Evolutionary conservation across 2,797 vertebrate species (phyloP), one percentile per base, ranked within the genome.

Genomic region (Rhodeus uyekii): DNA sequence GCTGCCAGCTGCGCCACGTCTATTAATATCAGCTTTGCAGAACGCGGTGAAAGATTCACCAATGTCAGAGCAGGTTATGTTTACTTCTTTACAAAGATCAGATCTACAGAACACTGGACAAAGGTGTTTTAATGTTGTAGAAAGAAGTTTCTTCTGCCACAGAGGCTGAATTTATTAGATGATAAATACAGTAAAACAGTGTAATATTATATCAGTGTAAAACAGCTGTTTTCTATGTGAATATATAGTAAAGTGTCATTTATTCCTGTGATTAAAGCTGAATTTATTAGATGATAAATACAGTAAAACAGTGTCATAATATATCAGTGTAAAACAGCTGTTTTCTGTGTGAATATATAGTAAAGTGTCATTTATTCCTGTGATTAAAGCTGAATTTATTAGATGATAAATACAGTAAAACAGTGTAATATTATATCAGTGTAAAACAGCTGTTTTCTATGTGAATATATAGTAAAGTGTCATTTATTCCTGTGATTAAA

Each of bases 1-100:
- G 18, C 48, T 32, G 27, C 65, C 77, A 79, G 77, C 77, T 79
- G 77, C 19, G 24, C 36, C 36, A 29, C 36, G 38, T 46, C 78
- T 80, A 80, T 60, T 69, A 79, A 68, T 80, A 71, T 60, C 36
- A 80, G 53, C 76, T 76, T 34, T 46, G 18, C n/a, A n/a, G n/a
- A 58, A 58, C 4, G 8, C n/a, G 36, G 27, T 46, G 27, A 60
- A 36, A 69, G 77, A 42, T 79, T 68, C 24, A 55, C 7, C 8
- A 53, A 14, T 38, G 61, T n/a, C 58, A 78, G 39, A 67, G 61
- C 1, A 1, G 77, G 64, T 42, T 60, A 10, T 19, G 72, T 18
- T 74, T 74, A 19, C 72, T 12, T 74, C 72, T 34, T 34, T 8
- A 71, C 44, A 72, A 8, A 72, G 3, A 72, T 32, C 44, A 50